Conservation (phyloP, 2,888 invertebrate genomes). For the Metalampra italica region DNA sequence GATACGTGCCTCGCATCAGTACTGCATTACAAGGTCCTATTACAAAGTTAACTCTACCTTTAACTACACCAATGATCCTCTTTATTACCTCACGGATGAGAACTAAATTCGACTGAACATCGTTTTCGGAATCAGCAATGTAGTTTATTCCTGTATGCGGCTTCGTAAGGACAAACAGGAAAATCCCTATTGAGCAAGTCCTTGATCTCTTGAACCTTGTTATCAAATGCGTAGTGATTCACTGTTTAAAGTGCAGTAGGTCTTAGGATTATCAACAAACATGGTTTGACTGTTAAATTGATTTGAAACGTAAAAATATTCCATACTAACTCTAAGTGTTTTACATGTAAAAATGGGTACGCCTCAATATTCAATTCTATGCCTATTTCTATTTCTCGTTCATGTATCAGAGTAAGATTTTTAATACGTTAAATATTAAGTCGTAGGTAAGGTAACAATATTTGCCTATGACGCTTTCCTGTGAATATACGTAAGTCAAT, state of each 20-base stretch:
- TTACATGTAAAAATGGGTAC: too few species aligned
- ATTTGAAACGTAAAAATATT: not conserved
- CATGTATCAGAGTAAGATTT: too few species aligned
- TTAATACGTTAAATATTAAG: too few species aligned
- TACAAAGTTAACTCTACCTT: constrained; percentile 12
- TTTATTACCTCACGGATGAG: constrained; percentile 24
- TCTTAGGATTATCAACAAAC: not conserved
- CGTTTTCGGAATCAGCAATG: constrained; percentile 13
- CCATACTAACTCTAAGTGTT: too few species aligned
- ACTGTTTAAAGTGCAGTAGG: not conserved
- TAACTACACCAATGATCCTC: constrained; percentile 16
- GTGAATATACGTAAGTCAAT: too few species aligned
- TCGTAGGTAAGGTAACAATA: too few species aligned
- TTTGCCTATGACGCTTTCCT: too few species aligned
- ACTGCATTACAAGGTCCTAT: constrained; percentile 38
- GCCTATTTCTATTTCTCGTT: too few species aligned
- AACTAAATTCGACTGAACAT: constrained; percentile 22
- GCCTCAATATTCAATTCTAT: too few species aligned
- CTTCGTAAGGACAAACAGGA: constrained; percentile 65
- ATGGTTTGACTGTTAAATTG: not conserved
- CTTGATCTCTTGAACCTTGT: constrained; percentile 12
- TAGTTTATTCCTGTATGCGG: constrained; percentile 35
- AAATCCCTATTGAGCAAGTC: constrained; percentile 44
- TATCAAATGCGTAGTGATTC: constrained; percentile 3
- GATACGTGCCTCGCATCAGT: constrained; percentile 54